These are phyloP conservation scores for Littorina saxatilis DNA, from an alignment of 1,140 invertebrate species.

Conservation along the genomic window DNA sequence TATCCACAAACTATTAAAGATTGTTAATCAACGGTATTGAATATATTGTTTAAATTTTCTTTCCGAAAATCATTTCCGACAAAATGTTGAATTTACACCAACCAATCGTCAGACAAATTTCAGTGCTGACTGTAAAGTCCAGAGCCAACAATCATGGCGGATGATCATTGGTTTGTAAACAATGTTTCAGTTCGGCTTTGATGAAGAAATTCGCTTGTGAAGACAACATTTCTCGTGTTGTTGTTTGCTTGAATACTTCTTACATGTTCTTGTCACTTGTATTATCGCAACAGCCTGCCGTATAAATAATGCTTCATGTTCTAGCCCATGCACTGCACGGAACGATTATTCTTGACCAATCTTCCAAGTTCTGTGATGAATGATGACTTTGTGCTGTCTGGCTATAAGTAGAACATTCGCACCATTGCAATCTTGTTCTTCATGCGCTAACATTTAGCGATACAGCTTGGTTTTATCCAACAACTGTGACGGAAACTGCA, in stretches of 20 bases:
- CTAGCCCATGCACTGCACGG: too few relatives aligned
- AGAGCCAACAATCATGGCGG: constrained; percentile 10
- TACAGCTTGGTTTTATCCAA: too few relatives aligned
- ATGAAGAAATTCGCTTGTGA: neutral
- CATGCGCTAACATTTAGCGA: too few relatives aligned
- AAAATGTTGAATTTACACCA: constrained; percentile 4
- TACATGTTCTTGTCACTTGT: neutral
- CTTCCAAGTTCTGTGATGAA: too few relatives aligned
- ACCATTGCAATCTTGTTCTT: too few relatives aligned
- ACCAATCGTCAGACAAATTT: neutral
- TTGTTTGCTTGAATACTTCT: neutral
- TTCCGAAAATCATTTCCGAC: neutral
- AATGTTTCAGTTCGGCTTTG: neutral
- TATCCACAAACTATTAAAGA: too few relatives aligned
- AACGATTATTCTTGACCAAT: too few relatives aligned
- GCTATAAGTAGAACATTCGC: too few relatives aligned
- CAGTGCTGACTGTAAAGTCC: neutral
- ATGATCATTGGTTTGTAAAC: constrained; percentile 1
- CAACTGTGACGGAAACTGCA: too few relatives aligned
- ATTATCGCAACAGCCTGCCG: neutral
- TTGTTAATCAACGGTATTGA: neutral
- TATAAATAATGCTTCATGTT: too few relatives aligned
- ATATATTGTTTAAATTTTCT: neutral
- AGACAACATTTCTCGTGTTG: neutral
- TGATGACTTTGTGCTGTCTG: too few relatives aligned